Base-by-base conservation (phyloP, 2,797 vertebrate species). In the Martes flavigula region DNA sequence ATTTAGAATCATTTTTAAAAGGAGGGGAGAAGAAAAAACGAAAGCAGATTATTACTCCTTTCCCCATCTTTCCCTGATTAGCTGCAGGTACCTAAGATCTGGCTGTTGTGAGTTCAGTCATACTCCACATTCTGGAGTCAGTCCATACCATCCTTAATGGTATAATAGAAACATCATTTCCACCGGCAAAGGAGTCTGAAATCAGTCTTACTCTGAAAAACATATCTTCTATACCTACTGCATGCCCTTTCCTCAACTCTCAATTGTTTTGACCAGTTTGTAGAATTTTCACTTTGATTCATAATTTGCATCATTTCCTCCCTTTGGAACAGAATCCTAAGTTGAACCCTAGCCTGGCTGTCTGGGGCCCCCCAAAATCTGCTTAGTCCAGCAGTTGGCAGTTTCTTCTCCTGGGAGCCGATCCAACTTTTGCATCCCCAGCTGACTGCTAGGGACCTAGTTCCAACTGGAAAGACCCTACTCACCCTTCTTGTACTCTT, bases 201-300 rank as follows among this genome's bases (percentile, higher is more conserved):
- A 90, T 87, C 43, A 96, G 2, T 48, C 87, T 91, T 51, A 20
- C 66, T 83, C 62, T 88, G 25, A 77, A 86, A 90, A 97, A 95
- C 54, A 75, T 89, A 56, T 88, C 30, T 18, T 81, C 4, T 82
- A 38, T 64, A 73, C 15, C 5, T n/a, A 54, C 12, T 32, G 2
- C 32, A 58, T 86, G 40, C 4, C 32, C 86, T 89, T 51, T n/a
- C 30, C 30, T 94, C 40, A 87, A 40, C 2, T 70, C 35, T 92
- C 85, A 11, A 62, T 58, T 66, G 40, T 66, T 90, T 96, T 87
- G 79, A 78, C 17, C 46, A 78, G 54, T 62, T n/a, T 92, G 51
- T 82, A 82, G 17, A 92, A 72, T 94, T 82, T 96, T 96, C 56
- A 81, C 51, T 95, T 93, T 89, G 66, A 90, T 73, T 87, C 46